Evolutionary conservation across 1,140 invertebrate species (phyloP).

Genomic region (Chironomus striatipennis): DNA sequence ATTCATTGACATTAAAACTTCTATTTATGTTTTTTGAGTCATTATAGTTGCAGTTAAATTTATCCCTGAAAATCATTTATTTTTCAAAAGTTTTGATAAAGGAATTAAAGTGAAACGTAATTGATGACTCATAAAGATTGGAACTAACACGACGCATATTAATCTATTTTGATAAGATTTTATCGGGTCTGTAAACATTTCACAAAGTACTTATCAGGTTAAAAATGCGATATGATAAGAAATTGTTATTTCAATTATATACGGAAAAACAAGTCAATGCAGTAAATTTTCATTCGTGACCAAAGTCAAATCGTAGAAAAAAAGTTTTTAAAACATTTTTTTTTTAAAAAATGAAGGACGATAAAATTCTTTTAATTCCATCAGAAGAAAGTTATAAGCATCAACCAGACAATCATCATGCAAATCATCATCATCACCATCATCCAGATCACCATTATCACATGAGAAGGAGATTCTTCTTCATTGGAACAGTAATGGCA

Average conservation of each 20-base stretch:
- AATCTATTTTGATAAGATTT: no score
- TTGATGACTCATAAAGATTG: no score
- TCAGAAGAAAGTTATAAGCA: background rate
- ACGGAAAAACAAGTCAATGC: background rate
- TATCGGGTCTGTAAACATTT: no score
- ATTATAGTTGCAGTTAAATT: no score
- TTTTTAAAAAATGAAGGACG: background rate
- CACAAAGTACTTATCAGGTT: background rate
- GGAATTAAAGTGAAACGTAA: no score
- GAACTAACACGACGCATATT: no score
- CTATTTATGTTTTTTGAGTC: no score
- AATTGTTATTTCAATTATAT: background rate
- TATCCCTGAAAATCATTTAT: no score
- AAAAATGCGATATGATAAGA: background rate
- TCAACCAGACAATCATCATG: background rate
- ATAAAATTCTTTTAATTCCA: background rate
- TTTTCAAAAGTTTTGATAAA: no score
- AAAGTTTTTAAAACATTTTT: no score
- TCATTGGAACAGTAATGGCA: background rate
- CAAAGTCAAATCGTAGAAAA: background rate
- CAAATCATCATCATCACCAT: background rate
- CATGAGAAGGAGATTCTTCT: background rate
- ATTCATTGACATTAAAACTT: no score
- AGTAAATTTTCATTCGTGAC: background rate
- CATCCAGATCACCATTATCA: background rate